Evolutionary conservation across 2,888 invertebrate genomes (phyloP).

Genomic region (Drosophila fungiperda): DNA sequence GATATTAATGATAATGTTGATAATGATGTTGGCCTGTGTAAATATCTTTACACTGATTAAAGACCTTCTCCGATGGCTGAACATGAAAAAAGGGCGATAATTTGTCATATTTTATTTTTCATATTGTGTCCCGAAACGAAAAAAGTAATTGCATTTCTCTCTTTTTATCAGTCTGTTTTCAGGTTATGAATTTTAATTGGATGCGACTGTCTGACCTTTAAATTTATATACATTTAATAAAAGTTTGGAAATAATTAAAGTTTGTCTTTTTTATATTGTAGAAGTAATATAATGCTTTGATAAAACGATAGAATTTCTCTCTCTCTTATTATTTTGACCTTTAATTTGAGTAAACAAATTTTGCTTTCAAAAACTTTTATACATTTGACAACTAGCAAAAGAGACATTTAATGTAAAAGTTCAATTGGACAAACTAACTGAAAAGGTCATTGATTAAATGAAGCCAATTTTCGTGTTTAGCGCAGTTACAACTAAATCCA

Average conservation of each 20-base stretch:
- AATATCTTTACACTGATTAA: conserved; percentile 60
- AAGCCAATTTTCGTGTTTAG: neutral
- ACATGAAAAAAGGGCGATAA: conserved; percentile 35
- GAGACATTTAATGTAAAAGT: conserved; percentile 5
- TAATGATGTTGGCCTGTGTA: conserved; percentile 35
- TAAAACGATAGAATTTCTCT: neutral
- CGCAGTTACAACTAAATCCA: conserved; percentile 3
- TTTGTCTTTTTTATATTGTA: conserved; percentile 3
- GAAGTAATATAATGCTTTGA: neutral
- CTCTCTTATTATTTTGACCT: conserved; percentile 12
- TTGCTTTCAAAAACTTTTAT: neutral
- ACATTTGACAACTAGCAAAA: neutral
- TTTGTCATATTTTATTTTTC: conserved; percentile 30
- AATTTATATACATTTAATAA: conserved; percentile 9
- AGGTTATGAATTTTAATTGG: conserved; percentile 38
- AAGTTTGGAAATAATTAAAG: conserved; percentile 11
- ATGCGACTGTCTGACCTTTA: conserved; percentile 6
- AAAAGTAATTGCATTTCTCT: conserved; percentile 21
- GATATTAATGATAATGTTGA: neutral
- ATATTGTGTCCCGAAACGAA: neutral
- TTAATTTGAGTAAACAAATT: conserved; percentile 1
- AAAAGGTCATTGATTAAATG: conserved; percentile 1
- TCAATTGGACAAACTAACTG: neutral
- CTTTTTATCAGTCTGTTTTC: conserved; percentile 19
- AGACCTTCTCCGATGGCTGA: conserved; percentile 44